Base-by-base conservation (phyloP, 1,140 invertebrate genomes). In the Zaprionus ghesquierei region DNA sequence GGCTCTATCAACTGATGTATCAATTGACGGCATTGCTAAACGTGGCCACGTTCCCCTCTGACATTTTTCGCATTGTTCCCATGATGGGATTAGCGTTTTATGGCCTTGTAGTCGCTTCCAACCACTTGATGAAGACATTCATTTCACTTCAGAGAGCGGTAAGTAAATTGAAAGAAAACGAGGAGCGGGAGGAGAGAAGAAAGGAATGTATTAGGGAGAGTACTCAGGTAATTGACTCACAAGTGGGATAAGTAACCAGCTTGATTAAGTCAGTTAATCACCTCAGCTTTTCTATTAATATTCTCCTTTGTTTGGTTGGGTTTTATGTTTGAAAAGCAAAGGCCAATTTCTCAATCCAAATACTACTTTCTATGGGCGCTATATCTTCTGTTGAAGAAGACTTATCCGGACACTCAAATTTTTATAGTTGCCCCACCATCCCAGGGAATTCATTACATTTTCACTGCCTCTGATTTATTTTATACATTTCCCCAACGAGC, bases 51-150 rank as follows among this genome's bases (percentile, higher is more conserved):
- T 51, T 25, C 35, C 44, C 62, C 23, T 38, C 68, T 58, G 63
- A 41, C 35, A 29, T 76, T 60, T 70, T 69, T 75, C 61, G 10
- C 74, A 77, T 89, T 89, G 84, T 89, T 89, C 85, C 80, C 85
- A 89, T 89, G 84, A 89, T 89, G 85, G 85, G 84, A 89, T 89
- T 89, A 89, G 80, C 85, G 70, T 84, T 89, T 89, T 89, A 89
- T 89, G 68, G 85, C 74, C 75, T 84, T 84, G 77, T 89, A 68
- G 71, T 89, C 82, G 69, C 84, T 64, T 69, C 62, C 71, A 61
- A 66, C 73, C 79, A 89, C 84, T 87, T 79, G 84, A 87, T 89
- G 84, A 84, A 89, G 84, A 84, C 77, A 75, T 89, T 74, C 13
- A 38, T 25, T 0, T 5, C 13, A 38, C 33, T 0, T 5, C 15